A percentile compares a stretch with the other conserved stretches of the same genome.
Conservation (phyloP, 1,140 invertebrate genomes). For the Notospermus geniculatus region DNA sequence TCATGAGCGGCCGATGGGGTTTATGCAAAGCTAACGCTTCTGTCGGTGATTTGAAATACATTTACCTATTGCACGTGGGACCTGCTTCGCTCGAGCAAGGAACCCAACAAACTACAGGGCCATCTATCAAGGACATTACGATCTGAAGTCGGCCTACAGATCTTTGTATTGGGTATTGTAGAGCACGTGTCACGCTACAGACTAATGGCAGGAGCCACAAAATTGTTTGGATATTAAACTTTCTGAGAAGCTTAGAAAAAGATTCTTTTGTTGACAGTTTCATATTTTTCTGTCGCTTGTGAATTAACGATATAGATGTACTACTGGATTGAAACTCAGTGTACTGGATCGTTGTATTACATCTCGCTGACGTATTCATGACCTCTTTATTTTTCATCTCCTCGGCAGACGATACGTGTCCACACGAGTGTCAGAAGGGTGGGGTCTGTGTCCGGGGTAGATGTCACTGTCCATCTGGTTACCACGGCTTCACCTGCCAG, state of each 20-base stretch:
- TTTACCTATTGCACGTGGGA: too few species aligned
- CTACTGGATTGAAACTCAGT: not conserved
- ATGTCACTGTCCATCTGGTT: slow-evolving; percentile 32
- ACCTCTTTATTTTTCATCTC: not conserved
- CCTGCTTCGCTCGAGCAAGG: too few species aligned
- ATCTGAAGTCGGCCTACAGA: too few species aligned
- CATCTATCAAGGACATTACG: too few species aligned
- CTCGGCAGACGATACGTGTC: slow-evolving; percentile 7
- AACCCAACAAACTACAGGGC: too few species aligned
- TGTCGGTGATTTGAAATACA: too few species aligned
- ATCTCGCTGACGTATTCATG: not conserved
- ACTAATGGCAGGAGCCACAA: too few species aligned
- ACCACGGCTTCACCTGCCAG: slow-evolving; percentile 24
- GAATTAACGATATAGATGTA: not conserved
- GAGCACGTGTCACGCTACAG: too few species aligned
- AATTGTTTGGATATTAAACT: too few species aligned
- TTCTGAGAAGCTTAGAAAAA: not conserved
- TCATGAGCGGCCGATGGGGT: too few species aligned
- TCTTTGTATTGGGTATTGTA: too few species aligned
- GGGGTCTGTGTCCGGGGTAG: slow-evolving; percentile 28
- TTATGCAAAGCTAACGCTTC: too few species aligned
- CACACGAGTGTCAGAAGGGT: slow-evolving; percentile 27
- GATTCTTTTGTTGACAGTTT: not conserved
- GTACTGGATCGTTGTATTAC: not conserved
- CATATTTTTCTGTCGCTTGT: not conserved